These are phyloP conservation scores for Chymomyza amoena DNA, from an alignment of 2,888 invertebrate genomes.

Conservation along the genomic window DNA sequence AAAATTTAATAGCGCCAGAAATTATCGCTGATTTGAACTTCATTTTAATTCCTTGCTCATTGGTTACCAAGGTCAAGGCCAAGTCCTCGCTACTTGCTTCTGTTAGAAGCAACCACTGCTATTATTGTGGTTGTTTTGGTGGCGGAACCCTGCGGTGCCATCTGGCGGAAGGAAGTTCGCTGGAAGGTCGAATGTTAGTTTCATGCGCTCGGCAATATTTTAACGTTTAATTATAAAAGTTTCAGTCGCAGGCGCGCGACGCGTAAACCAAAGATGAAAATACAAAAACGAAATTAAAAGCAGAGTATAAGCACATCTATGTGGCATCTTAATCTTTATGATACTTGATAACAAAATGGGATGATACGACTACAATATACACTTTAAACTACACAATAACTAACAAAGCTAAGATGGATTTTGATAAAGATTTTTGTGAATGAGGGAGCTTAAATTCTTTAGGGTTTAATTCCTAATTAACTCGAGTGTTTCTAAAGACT, in stretches of 20 bases:
- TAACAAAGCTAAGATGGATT: too few relatives aligned
- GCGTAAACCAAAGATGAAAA: not conserved
- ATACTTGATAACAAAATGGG: not conserved
- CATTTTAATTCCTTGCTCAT: slow-evolving; percentile 25
- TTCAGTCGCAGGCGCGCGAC: slow-evolving; percentile 12
- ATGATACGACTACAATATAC: too few relatives aligned
- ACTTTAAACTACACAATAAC: too few relatives aligned
- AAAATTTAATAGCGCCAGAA: slow-evolving; percentile 27
- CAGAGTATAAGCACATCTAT: not conserved
- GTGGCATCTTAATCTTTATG: not conserved
- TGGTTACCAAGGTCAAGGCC: slow-evolving; percentile 55
- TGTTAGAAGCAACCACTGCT: not conserved
- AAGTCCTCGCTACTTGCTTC: slow-evolving; percentile 14
- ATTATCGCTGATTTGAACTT: slow-evolving; percentile 45
- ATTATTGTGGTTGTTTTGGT: slow-evolving; percentile 10
- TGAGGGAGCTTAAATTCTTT: too few relatives aligned
- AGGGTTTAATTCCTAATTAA: too few relatives aligned
- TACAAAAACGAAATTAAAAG: not conserved
- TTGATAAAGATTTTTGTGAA: too few relatives aligned
- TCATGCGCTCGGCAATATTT: slow-evolving; percentile 4
- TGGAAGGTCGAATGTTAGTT: not conserved
- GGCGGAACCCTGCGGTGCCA: not conserved
- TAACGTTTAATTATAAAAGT: slow-evolving; percentile 58
- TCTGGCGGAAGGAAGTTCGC: slow-evolving; percentile 11
- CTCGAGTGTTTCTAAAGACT: too few relatives aligned